phyloP scores from a whole-genome alignment of 2,888 invertebrate species.

The Xylota sylvarum region DNA sequence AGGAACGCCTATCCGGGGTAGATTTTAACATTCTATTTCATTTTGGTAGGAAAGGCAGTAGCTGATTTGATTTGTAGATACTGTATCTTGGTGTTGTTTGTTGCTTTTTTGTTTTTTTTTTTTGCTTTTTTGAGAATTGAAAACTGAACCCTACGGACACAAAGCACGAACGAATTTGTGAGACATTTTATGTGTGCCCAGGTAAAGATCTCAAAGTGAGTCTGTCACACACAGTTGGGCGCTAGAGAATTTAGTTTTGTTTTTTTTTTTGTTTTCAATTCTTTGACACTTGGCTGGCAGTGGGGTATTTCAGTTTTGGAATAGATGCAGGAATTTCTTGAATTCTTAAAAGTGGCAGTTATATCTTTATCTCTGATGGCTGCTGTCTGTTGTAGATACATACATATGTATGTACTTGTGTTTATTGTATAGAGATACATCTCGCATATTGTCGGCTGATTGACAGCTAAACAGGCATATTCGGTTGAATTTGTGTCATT shows the following conservation, averaged over 20 bases:
- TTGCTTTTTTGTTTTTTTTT: too few relatives aligned
- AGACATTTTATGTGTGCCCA: conserved; percentile 50
- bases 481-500: conserved; percentile 60
- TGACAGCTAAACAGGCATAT: conserved; percentile 54
- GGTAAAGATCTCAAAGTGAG: conserved; percentile 62
- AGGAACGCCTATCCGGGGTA: conserved; percentile 65
- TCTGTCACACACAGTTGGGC: conserved; percentile 70
- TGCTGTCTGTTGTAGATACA: conserved; percentile 43
- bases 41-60: conserved; percentile 52
- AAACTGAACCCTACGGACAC: conserved; percentile 35
- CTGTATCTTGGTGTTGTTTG: conserved; percentile 35
- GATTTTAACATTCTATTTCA: conserved; percentile 46
- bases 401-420: conserved; percentile 1
- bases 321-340: conserved; percentile 48
- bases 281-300: conserved; percentile 69
- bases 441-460: conserved; percentile 53
- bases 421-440: conserved; percentile 51
- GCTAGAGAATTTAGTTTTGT: conserved; percentile 36
- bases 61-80: conserved; percentile 67
- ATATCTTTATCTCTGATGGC: conserved; percentile 57
- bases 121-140: conserved; percentile 11
- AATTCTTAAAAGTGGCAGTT: conserved; percentile 58
- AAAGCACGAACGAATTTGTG: conserved; percentile 27
- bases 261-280: conserved; percentile 44
- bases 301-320: conserved; percentile 1